Percentiles rank a stretch among this genome's conserved stretches.
Evolutionary conservation across 2,888 invertebrate species (phyloP).

Genomic region (Euplexia lucipara): DNA sequence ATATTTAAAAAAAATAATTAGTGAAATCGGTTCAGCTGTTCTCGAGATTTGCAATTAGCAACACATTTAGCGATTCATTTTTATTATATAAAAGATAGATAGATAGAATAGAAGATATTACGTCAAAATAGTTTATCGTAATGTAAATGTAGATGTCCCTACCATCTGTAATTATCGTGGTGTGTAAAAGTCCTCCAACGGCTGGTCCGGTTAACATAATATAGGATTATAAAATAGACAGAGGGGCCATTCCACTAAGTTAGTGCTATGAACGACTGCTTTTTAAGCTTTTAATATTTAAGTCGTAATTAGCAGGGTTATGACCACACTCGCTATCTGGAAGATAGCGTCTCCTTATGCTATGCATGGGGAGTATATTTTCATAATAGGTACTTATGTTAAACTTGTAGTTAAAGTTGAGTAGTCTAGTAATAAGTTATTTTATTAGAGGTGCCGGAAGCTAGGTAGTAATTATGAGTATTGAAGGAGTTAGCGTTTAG

Average conservation of each 20-base stretch:
- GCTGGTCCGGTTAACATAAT: constrained; percentile 52
- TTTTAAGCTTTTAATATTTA: constrained; percentile 60
- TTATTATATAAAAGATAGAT: too few species aligned
- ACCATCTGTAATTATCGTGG: constrained; percentile 22
- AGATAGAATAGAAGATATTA: too few species aligned
- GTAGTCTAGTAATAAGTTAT: background rate
- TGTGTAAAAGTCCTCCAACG: constrained; percentile 39
- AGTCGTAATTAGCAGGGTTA: constrained; percentile 49
- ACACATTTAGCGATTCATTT: too few species aligned
- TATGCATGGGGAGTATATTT: constrained; percentile 22
- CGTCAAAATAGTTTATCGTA: background rate
- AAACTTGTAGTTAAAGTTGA: background rate
- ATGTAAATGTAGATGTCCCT: too few species aligned
- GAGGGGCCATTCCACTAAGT: constrained; percentile 40
- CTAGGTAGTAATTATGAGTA: background rate
- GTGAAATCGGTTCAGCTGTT: too few species aligned
- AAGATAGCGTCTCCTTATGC: constrained; percentile 26
- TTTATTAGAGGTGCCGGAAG: background rate
- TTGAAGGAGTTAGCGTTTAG: background rate
- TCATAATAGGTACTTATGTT: constrained; percentile 25
- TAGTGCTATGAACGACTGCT: constrained; percentile 41
- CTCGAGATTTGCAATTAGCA: too few species aligned
- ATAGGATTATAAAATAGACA: constrained; percentile 57
- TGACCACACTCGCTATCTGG: constrained; percentile 6
- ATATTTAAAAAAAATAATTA: too few species aligned